These are phyloP conservation scores for Balaeniceps rex DNA, from an alignment of 2,113 vertebrate genomes.

Conservation along the genomic window DNA sequence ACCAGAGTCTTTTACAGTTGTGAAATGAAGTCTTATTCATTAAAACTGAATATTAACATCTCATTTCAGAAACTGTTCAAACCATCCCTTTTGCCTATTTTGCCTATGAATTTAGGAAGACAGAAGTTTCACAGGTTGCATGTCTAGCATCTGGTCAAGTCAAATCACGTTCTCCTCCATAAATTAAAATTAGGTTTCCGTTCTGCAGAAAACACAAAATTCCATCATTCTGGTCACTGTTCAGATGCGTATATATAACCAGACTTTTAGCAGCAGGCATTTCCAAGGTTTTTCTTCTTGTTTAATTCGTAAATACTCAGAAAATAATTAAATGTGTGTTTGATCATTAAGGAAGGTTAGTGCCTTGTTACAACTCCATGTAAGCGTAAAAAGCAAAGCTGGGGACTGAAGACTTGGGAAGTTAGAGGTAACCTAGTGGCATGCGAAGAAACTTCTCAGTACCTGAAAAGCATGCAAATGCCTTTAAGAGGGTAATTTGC, in stretches of 20 bases:
- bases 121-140: conserved; percentile 52
- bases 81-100: conserved; percentile 38
- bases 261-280: neutral
- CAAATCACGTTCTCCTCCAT: conserved; percentile 42
- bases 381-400: neutral
- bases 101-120: conserved; percentile 49
- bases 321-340: neutral
- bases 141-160: conserved; percentile 51
- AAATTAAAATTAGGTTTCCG: conserved; percentile 43
- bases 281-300: neutral
- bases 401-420: neutral
- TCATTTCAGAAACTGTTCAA: conserved; percentile 39
- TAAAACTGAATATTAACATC: conserved; percentile 54
- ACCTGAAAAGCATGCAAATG: neutral
- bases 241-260: neutral
- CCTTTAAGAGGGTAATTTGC: neutral
- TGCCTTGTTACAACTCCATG: neutral
- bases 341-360: neutral
- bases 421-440: neutral
- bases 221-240: neutral
- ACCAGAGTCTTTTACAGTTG: conserved; percentile 7
- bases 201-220: conserved; percentile 34
- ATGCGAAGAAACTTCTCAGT: neutral
- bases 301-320: neutral
- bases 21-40: conserved; percentile 7